Evolutionary conservation across 2,888 invertebrate genomes (phyloP), one percentile per base, ranked within the genome.

Genomic region (Augochlorella aurata): DNA sequence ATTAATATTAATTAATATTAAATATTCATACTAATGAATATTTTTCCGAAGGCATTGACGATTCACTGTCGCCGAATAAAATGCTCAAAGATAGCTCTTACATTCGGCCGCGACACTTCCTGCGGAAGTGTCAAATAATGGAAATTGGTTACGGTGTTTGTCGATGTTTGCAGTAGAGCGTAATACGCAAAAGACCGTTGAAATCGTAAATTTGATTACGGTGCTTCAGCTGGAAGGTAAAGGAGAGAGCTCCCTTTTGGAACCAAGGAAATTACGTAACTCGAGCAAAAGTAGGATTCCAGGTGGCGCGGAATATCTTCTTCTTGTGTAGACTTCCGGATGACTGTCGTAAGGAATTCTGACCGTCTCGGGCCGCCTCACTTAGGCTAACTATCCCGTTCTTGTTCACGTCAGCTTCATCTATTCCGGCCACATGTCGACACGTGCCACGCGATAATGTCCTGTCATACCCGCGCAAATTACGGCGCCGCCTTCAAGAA

Each of bases 391-490:
- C 50, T 58, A 65, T 65, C 49, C 45, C 74, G 68, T 38, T 58
- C 79, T 71, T 79, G 74, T 70, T 74, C 74, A 49, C 4, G 79
- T 79, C 79, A 52, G 49, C 44, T 66, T 67, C 79, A 21, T 72
- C 71, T 66, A 68, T 82, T 74, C 71, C 71, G 54, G 12, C 74
- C 80, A 80, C 80, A 67, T 75, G 80, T 81, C 81, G 80, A 71
- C 81, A 29, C 71, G 71, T 29, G 77, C 74, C 67, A 54, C 71
- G 74, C 58, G 61, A 71, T 72, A 79, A 75, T 71, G 74, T 79
- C 54, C 61, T 16, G 65, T 71, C 75, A 73, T 52, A 38, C 21
- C 50, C 44, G 38, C 49, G 70, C 66, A 71, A 77, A 82, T 82
- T 73, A 54, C 63, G 12, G 14, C n/a, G 61, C n/a, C 50, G 21